phyloP scores from a whole-genome alignment of 2,797 vertebrate species.

The Labroides dimidiatus region DNA sequence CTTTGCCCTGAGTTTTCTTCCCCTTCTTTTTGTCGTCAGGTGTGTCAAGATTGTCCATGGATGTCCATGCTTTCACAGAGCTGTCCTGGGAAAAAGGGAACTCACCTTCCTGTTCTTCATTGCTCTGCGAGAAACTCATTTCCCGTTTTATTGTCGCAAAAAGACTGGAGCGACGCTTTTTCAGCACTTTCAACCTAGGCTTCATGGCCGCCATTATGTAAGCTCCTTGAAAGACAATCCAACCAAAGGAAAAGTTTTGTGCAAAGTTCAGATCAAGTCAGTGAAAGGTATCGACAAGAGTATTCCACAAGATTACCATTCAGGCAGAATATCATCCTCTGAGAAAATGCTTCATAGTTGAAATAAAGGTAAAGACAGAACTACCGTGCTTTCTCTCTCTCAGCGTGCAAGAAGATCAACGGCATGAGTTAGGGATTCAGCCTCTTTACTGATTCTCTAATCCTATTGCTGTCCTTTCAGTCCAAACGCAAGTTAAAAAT shows the following conservation, averaged over 20 bases:
- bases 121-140: slow-evolving; percentile 75
- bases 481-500: slow-evolving; percentile 87
- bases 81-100: slow-evolving; percentile 89
- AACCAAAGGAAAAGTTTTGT: slow-evolving; percentile 7
- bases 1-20: slow-evolving; percentile 15
- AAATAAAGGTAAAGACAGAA: slow-evolving; percentile 51
- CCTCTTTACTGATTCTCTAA: slow-evolving; percentile 82
- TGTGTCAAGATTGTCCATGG: slow-evolving; percentile 84
- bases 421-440: slow-evolving; percentile 75
- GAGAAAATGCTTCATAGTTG: slow-evolving; percentile 20
- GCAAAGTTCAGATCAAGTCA: slow-evolving; percentile 20
- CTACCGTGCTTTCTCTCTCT: slow-evolving; percentile 44
- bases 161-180: slow-evolving; percentile 84
- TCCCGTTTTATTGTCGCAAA: slow-evolving; percentile 86
- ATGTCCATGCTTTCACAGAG: slow-evolving; percentile 89
- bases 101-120: slow-evolving; percentile 73
- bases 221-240: slow-evolving; percentile 18
- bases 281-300: slow-evolving; percentile 18
- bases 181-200: slow-evolving; percentile 77
- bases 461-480: slow-evolving; percentile 85
- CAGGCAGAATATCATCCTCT: slow-evolving; percentile 14
- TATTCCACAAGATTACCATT: slow-evolving; percentile 48
- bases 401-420: slow-evolving; percentile 74
- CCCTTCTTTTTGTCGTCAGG: not conserved
- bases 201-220: slow-evolving; percentile 69